A percentile compares a stretch with the other conserved stretches of the same genome.
These are phyloP conservation scores for Anoplophora glabripennis DNA, from an alignment of 1,140 invertebrate genomes.

Conservation along the genomic window DNA sequence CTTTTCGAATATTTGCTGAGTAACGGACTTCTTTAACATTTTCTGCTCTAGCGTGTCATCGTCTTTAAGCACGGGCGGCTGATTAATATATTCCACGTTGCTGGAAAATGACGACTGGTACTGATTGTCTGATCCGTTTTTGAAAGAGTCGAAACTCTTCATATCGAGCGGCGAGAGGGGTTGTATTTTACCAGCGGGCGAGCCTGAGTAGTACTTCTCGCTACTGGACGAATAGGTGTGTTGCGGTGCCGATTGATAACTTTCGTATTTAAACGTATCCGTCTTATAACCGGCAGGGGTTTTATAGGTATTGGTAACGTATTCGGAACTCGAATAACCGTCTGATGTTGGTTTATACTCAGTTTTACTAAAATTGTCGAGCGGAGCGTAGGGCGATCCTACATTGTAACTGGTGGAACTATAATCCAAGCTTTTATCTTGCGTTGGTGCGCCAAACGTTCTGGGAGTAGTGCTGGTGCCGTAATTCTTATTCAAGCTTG, in stretches of 20 bases:
- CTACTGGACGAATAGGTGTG: conserved; percentile 46
- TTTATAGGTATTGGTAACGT: conserved; percentile 41
- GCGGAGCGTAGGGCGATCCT: neutral
- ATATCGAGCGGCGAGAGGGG: conserved; percentile 30
- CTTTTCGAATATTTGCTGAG: conserved; percentile 54
- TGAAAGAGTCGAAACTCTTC: conserved; percentile 34
- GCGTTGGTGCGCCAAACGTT: conserved; percentile 18
- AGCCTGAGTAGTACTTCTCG: conserved; percentile 52
- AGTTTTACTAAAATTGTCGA: neutral
- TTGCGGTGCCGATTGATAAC: conserved; percentile 37
- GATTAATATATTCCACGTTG: conserved; percentile 50
- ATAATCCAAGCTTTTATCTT: neutral
- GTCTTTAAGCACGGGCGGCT: conserved; percentile 49
- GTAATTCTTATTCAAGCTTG: conserved; percentile 2
- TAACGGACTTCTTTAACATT: conserved; percentile 54
- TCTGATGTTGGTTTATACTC: conserved; percentile 21
- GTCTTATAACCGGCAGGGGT: conserved; percentile 45
- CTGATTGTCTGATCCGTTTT: conserved; percentile 40
- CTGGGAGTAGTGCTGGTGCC: conserved; percentile 20
- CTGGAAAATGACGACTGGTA: conserved; percentile 38
- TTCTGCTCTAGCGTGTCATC: conserved; percentile 52
- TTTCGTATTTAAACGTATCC: conserved; percentile 43
- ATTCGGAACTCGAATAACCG: conserved; percentile 42
- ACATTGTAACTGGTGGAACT: neutral
- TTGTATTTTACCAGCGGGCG: conserved; percentile 39